Base-by-base conservation (phyloP, 2,888 invertebrate species). In the Drosophila pseudotakahashii region DNA sequence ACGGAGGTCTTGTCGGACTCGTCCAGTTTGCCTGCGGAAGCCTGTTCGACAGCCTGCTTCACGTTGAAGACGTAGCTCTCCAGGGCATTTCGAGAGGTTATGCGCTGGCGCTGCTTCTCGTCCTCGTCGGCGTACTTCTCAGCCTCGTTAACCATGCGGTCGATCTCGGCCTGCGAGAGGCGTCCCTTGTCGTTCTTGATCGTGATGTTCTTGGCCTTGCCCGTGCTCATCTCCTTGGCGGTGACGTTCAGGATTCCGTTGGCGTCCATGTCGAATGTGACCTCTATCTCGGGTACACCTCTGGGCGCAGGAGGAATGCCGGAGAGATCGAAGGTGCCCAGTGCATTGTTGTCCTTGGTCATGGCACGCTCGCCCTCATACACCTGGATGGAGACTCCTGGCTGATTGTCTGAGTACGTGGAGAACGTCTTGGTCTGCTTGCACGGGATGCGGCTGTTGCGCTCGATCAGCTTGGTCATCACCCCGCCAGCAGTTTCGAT, bases 281-380 rank as follows among this genome's bases (percentile, higher is more conserved):
- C 96, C 91, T 96, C 98, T 93, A 95, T 98, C 92, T 94, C 97
- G 76, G 95, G 98, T 76, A 95, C 98, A 90, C 95, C 98, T 77
- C 95, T 96, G 66, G 95, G 98, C 91, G 96, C 97, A 13, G 98
- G 98, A 2, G 98, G 98, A 89, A 99, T 73, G 16, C 98, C 98
- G 19, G 97, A 96, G 60, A 99, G 94, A 91, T 99, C 98, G 92
- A 99, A 99, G 91, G 97, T 98, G 68, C 99, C 99, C 74, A 99
- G 94, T 39, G 97, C 93, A 92, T 98, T 97, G 93, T 98, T 98
- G 92, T 98, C 98, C 89, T 96, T 97, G 78, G 98, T 98, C 97
- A 98, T 96, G 48, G 97, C 96, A 34, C 96, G 93, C 91, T 96
- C 96, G 50, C 96, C 96, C 90, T 96, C 95, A 90, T 93, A 95